These are phyloP conservation scores for Falco peregrinus DNA, from an alignment of 2,797 vertebrate species.

Conservation along the genomic window DNA sequence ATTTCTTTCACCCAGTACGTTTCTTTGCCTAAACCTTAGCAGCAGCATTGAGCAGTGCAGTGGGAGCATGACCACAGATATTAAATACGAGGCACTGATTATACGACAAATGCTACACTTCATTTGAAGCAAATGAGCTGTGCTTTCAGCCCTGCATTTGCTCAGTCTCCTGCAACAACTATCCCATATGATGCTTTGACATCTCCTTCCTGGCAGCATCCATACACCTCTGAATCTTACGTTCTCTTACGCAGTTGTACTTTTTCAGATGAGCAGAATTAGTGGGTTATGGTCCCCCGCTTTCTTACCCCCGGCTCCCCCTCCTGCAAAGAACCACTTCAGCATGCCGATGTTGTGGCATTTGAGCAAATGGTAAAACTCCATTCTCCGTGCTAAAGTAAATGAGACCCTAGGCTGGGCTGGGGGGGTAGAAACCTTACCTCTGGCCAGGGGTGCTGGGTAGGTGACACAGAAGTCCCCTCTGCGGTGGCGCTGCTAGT, in stretches of 20 bases:
- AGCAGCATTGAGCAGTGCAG: background rate
- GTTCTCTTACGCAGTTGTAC: background rate
- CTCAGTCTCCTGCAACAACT: background rate
- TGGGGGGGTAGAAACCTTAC: background rate
- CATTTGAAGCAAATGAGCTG: background rate
- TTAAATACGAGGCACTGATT: background rate
- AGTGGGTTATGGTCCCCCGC: background rate
- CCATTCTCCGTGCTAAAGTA: background rate
- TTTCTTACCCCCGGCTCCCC: background rate
- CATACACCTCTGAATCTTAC: background rate
- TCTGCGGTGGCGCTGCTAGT: background rate
- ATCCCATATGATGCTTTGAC: background rate
- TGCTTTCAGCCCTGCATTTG: background rate
- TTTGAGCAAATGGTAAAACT: background rate
- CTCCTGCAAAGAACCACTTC: background rate
- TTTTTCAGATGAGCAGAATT: background rate
- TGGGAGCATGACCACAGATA: background rate
- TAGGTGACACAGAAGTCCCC: background rate
- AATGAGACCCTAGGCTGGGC: background rate
- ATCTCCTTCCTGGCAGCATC: background rate
- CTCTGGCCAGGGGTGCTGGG: background rate
- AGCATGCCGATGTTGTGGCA: background rate
- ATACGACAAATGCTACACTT: background rate
- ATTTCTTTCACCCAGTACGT: background rate
- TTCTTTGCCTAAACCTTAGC: background rate